These are phyloP conservation scores for Thecophora atra DNA, from an alignment of 2,888 invertebrate species.

Conservation along the genomic window DNA sequence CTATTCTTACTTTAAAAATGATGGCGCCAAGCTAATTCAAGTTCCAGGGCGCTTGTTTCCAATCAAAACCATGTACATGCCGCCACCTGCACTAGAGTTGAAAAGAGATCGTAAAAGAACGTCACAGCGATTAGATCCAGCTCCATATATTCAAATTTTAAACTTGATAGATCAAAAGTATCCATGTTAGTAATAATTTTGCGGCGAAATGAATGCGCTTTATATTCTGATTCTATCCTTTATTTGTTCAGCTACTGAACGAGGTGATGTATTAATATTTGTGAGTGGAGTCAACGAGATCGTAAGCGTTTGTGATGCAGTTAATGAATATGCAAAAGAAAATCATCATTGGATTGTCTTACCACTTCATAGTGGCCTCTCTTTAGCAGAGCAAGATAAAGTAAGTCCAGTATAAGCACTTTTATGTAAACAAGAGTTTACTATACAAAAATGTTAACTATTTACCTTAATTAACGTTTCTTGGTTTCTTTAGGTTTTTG, in stretches of 20 bases:
- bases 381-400: conserved; percentile 95
- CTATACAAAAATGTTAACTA: no score
- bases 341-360: conserved; percentile 88
- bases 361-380: conserved; percentile 90
- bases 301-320: conserved; percentile 84
- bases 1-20: conserved; percentile 83
- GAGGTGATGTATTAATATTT: conserved; percentile 95
- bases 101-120: conserved; percentile 66
- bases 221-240: conserved; percentile 3
- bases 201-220: background rate
- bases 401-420: conserved; percentile 65
- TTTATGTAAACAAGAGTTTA: no score
- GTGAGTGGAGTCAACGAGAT: conserved; percentile 96
- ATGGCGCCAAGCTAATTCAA: conserved; percentile 85
- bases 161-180: conserved; percentile 92
- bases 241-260: conserved; percentile 72
- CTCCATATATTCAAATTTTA: conserved; percentile 91
- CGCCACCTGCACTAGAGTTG: conserved; percentile 69
- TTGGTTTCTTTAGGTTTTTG: conserved; percentile 80
- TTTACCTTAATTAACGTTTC: no score
- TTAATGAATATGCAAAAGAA: conserved; percentile 81
- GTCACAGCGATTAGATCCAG: conserved; percentile 84
- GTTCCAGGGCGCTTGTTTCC: conserved; percentile 95
- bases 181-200: conserved; percentile 65
- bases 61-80: conserved; percentile 88